phyloP scores from a whole-genome alignment of 2,888 invertebrate species.

The Thereva nobilitata region DNA sequence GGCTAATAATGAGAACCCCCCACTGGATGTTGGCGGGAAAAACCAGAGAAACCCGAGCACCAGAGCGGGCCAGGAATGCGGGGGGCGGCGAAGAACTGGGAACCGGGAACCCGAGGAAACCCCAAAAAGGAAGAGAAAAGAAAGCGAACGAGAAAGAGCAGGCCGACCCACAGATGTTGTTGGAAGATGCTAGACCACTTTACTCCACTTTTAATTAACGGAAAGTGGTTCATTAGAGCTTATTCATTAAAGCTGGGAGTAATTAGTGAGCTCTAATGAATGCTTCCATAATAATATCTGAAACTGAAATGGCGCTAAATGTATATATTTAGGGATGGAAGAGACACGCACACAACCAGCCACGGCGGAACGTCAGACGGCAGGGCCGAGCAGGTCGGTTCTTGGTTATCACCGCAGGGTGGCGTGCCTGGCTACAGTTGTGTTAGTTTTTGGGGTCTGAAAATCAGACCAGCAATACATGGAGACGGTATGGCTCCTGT shows the following conservation, averaged over 20 bases:
- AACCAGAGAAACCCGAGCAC: no score
- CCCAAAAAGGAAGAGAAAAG: slow-evolving; percentile 27
- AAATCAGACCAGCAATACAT: no score
- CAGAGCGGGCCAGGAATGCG: no score
- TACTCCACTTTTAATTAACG: slow-evolving; percentile 81
- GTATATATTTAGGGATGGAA: slow-evolving; percentile 54
- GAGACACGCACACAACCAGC: slow-evolving; percentile 20
- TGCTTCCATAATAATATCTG: slow-evolving; percentile 60
- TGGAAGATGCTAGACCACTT: slow-evolving; percentile 47
- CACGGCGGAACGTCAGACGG: not conserved
- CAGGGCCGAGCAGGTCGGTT: not conserved
- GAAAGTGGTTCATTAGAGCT: slow-evolving; percentile 90
- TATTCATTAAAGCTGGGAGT: slow-evolving; percentile 89
- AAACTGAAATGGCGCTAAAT: slow-evolving; percentile 63
- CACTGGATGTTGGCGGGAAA: slow-evolving; percentile 15
- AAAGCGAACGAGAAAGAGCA: slow-evolving; percentile 29
- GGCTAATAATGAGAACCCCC: slow-evolving; percentile 32
- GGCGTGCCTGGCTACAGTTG: no score
- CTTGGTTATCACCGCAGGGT: not conserved
- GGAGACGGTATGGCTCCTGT: no score
- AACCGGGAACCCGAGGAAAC: not conserved
- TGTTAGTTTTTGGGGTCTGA: no score
- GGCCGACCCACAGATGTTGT: slow-evolving; percentile 43
- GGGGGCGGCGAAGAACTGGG: not conserved
- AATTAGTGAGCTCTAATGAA: slow-evolving; percentile 87